phyloP scores from a whole-genome alignment of 2,113 vertebrate species.

The Lophochroa leadbeateri region DNA sequence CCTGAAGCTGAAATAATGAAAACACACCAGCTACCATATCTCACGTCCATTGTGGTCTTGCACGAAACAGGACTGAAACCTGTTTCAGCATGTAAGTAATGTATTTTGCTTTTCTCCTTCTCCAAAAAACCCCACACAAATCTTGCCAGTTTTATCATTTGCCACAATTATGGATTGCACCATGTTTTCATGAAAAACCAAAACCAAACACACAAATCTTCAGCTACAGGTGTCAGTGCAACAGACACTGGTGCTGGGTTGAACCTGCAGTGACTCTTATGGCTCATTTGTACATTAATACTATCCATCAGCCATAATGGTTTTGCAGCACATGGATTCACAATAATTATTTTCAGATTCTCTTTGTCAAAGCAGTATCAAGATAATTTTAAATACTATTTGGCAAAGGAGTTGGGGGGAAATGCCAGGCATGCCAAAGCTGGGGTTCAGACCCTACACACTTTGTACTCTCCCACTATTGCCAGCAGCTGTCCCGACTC shows the following conservation, averaged over 20 bases:
- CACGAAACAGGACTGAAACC: not conserved
- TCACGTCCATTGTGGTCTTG: not conserved
- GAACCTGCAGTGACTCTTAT: not conserved
- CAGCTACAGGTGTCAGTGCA: not conserved
- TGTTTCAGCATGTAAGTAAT: rapidly evolving
- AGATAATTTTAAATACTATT: not conserved
- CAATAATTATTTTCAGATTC: not conserved
- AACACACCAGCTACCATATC: not conserved
- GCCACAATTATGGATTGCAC: not conserved
- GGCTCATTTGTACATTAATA: not conserved
- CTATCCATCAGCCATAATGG: not conserved
- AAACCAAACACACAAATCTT: not conserved
- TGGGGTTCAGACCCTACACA: not conserved
- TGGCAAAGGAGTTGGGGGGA: not conserved
- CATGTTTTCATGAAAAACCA: not conserved
- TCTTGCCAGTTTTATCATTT: not conserved
- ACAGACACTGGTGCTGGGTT: not conserved
- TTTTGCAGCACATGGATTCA: not conserved
- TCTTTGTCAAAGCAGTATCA: not conserved
- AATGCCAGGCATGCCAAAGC: not conserved
- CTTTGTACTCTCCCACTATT: not conserved
- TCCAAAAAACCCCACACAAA: not conserved
- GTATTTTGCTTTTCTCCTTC: not conserved
- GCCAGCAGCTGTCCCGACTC: not conserved
- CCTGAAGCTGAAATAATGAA: not conserved